Percentiles rank a stretch among this genome's conserved stretches.
These are phyloP conservation scores for Onychomys arenicola DNA, from an alignment of 2,797 vertebrate species.

Conservation along the genomic window DNA sequence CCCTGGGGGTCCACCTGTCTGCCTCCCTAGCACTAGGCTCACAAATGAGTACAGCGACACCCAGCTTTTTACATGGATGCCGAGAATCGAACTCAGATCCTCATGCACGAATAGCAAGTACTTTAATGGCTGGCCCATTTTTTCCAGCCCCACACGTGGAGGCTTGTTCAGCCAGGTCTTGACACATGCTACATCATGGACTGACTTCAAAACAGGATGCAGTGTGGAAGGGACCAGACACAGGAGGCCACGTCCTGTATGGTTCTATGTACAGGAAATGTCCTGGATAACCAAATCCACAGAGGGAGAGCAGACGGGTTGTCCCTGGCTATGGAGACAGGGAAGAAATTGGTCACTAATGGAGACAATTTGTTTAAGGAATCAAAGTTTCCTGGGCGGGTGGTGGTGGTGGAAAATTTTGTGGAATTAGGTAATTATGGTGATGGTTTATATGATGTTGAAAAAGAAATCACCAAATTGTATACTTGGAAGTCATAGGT, in stretches of 20 bases:
- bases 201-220: neutral
- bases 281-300: neutral
- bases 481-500: neutral
- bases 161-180: neutral
- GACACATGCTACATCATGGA: neutral
- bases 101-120: neutral
- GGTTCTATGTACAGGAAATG: neutral
- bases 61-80: too few species aligned
- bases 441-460: neutral
- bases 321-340: neutral
- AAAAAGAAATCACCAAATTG: neutral
- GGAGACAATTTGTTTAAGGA: neutral
- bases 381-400: neutral
- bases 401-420: neutral
- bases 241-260: neutral
- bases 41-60: neutral
- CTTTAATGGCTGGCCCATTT: neutral
- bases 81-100: neutral
- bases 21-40: neutral
- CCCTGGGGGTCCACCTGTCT: too few species aligned
- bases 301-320: neutral
- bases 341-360: neutral
- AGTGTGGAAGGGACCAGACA: neutral
- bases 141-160: neutral
- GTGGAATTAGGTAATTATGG: neutral